Evolutionary conservation across 2,797 vertebrate genomes (phyloP).

Genomic region (Phoebastria nigripes): DNA sequence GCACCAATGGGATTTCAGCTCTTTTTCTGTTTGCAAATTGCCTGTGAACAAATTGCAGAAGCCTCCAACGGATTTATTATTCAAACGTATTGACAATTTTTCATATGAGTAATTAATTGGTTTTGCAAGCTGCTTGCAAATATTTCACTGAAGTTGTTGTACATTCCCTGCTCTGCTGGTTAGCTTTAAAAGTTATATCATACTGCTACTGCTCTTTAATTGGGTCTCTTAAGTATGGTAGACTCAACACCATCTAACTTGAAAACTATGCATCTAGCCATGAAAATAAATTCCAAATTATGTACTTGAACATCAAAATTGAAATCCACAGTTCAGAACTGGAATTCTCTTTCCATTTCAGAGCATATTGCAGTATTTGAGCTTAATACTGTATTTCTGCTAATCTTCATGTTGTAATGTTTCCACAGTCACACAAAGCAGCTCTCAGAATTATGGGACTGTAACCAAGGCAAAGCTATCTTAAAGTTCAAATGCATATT

Average conservation of each 20-base stretch:
- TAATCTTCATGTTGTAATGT: rapidly evolving
- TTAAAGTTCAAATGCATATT: neutral
- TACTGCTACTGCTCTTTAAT: neutral
- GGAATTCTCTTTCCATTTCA: neutral
- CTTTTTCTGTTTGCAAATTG: neutral
- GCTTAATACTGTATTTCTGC: neutral
- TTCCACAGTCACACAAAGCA: neutral
- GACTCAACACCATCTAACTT: neutral
- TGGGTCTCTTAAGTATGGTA: rapidly evolving
- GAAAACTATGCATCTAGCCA: neutral
- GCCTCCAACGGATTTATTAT: neutral
- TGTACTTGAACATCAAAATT: neutral
- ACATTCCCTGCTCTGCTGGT: neutral
- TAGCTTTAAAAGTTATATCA: neutral
- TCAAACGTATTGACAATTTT: neutral
- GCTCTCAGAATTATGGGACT: neutral
- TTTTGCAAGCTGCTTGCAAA: neutral
- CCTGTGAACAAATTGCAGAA: neutral
- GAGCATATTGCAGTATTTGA: neutral
- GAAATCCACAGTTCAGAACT: neutral
- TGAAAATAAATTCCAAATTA: neutral
- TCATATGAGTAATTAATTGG: neutral
- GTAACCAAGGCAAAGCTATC: neutral
- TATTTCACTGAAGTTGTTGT: neutral
- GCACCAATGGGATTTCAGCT: neutral